Evolutionary conservation across 2,797 vertebrate genomes (phyloP).

Genomic region (Paratrypauchen microcephalus): DNA sequence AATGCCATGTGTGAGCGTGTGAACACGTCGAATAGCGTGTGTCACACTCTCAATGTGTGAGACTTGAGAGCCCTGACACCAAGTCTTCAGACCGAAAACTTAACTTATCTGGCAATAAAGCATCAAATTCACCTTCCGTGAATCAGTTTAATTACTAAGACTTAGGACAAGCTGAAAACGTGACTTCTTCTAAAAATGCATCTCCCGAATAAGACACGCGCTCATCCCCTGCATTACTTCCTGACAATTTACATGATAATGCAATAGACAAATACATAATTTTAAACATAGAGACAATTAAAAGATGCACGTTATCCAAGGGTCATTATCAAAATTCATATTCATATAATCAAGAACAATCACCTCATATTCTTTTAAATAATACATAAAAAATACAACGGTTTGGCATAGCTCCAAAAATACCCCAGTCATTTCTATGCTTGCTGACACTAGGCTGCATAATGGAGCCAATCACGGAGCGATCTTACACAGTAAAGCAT

Average conservation of each 20-base stretch:
- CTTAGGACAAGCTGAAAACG: no score
- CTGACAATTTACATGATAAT: slow-evolving; percentile 19
- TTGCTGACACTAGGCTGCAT: slow-evolving; percentile 45
- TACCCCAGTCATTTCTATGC: slow-evolving; percentile 57
- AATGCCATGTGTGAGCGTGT: no score
- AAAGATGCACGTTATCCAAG: slow-evolving; percentile 37
- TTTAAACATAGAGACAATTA: slow-evolving; percentile 43
- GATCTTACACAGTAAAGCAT: slow-evolving; percentile 62
- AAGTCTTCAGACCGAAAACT: no score
- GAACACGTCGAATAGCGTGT: no score
- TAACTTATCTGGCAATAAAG: no score
- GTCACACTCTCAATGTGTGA: no score
- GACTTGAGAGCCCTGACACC: no score
- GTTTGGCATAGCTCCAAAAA: slow-evolving; percentile 34
- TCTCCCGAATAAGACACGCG: no score
- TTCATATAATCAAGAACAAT: slow-evolving; percentile 35
- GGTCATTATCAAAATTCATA: slow-evolving; percentile 37
- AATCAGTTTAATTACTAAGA: no score
- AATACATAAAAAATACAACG: slow-evolving; percentile 14
- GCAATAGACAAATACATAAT: slow-evolving; percentile 21
- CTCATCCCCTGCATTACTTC: no score
- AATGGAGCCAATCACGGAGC: slow-evolving; percentile 60
- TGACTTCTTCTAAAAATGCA: no score
- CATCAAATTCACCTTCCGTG: no score
- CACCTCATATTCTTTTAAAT: slow-evolving; percentile 26